phyloP scores from a whole-genome alignment of 2,113 vertebrate species.

The Cyanoliseus patagonus region DNA sequence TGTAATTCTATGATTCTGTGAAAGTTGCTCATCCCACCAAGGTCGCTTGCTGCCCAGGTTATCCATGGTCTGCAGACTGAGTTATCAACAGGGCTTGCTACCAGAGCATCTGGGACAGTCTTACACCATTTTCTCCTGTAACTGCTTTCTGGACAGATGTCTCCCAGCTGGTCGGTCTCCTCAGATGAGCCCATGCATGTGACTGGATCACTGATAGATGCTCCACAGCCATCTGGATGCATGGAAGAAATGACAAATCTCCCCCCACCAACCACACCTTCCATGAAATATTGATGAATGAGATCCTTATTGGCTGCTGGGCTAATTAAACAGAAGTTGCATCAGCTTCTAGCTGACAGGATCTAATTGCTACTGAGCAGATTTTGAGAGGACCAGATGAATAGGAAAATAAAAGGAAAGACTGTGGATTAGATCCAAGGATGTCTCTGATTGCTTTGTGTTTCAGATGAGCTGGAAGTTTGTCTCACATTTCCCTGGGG shows the following conservation, averaged over 20 bases:
- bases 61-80: not conserved
- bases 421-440: not conserved
- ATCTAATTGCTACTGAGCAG: slow-evolving; percentile 60
- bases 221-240: slow-evolving; percentile 2
- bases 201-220: not conserved
- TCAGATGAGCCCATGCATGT: not conserved
- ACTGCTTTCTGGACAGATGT: not conserved
- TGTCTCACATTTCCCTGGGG: not conserved
- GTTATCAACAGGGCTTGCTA: not conserved
- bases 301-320: slow-evolving; percentile 55
- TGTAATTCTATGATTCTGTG: not conserved
- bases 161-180: not conserved
- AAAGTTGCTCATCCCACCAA: not conserved
- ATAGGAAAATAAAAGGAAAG: slow-evolving; percentile 40
- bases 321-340: slow-evolving; percentile 71
- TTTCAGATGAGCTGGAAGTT: not conserved
- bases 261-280: not conserved
- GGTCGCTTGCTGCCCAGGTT: not conserved
- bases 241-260: slow-evolving; percentile 16
- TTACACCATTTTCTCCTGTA: not conserved
- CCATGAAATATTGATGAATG: slow-evolving; percentile 56
- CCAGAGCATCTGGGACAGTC: not conserved
- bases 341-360: slow-evolving; percentile 61
- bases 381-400: slow-evolving; percentile 57
- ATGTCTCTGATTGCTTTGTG: not conserved